A percentile compares a stretch with the other conserved stretches of the same genome.
These are phyloP conservation scores for Linepithema humile DNA, from an alignment of 1,140 invertebrate species.

Conservation along the genomic window DNA sequence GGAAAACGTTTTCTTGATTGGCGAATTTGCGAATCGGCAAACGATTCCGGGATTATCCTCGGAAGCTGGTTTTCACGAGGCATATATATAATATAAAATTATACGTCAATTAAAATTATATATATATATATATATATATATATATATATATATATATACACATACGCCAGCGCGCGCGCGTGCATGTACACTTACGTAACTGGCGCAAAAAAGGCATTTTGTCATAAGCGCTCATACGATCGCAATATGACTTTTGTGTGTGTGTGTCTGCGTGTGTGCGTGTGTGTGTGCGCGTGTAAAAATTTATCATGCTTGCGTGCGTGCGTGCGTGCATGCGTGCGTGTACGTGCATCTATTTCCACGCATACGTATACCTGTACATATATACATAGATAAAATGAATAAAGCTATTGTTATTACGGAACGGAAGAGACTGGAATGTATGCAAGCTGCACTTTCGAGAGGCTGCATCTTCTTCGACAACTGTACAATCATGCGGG, in stretches of 20 bases:
- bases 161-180: background rate
- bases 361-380: background rate
- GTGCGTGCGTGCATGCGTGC: background rate
- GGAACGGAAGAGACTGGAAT: conserved; percentile 59
- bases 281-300: background rate
- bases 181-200: conserved; percentile 4
- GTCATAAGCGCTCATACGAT: background rate
- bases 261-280: background rate
- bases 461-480: conserved; percentile 33
- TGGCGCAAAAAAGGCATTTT: no score
- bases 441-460: conserved; percentile 9
- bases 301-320: background rate
- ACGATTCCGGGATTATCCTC: conserved; percentile 7
- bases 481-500: conserved; percentile 72
- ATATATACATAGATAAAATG: conserved; percentile 23
- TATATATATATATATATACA: no score
- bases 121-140: conserved; percentile 37
- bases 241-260: no score
- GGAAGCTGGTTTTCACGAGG: conserved; percentile 57
- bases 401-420: background rate
- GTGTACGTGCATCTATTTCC: background rate
- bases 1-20: background rate
- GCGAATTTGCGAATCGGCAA: conserved; percentile 1
- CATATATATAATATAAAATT: conserved; percentile 59
- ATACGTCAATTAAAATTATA: conserved; percentile 71